Evolutionary conservation across 2,888 invertebrate genomes (phyloP).

Genomic region (Torymus auratus): DNA sequence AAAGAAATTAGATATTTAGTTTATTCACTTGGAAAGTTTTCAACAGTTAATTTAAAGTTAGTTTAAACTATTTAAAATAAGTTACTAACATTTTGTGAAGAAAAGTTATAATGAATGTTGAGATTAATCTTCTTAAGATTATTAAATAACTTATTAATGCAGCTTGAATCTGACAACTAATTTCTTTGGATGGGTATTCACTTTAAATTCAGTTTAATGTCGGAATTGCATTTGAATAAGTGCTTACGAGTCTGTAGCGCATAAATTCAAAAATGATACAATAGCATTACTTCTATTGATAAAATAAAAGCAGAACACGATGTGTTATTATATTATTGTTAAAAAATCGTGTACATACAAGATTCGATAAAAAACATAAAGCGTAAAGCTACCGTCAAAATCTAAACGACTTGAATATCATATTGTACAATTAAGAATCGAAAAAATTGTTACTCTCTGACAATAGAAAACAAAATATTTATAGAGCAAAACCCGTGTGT

Average conservation of each 20-base stretch:
- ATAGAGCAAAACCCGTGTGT: constrained; percentile 11
- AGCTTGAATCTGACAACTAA: too few relatives aligned
- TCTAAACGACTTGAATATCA: constrained; percentile 13
- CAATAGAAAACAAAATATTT: constrained; percentile 11
- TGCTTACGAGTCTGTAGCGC: background rate
- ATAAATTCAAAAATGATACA: constrained; percentile 4
- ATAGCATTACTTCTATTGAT: background rate
- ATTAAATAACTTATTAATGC: too few relatives aligned
- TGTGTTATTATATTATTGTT: constrained; percentile 26
- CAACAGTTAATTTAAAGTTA: too few relatives aligned
- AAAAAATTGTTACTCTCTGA: constrained; percentile 17
- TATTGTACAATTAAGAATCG: constrained; percentile 31
- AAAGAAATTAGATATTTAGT: background rate
- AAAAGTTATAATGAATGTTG: too few relatives aligned
- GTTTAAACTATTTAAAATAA: too few relatives aligned
- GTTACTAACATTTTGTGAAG: too few relatives aligned
- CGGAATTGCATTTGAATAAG: constrained; percentile 4
- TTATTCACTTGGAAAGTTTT: too few relatives aligned
- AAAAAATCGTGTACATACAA: constrained; percentile 31
- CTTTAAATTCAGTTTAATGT: background rate
- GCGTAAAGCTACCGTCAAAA: constrained; percentile 16
- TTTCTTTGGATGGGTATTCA: background rate
- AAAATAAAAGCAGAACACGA: constrained; percentile 27
- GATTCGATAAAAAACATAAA: constrained; percentile 21
- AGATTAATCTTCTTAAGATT: too few relatives aligned